Conservation (phyloP, 2,113 vertebrate genomes). For the Corapipo altera region DNA sequence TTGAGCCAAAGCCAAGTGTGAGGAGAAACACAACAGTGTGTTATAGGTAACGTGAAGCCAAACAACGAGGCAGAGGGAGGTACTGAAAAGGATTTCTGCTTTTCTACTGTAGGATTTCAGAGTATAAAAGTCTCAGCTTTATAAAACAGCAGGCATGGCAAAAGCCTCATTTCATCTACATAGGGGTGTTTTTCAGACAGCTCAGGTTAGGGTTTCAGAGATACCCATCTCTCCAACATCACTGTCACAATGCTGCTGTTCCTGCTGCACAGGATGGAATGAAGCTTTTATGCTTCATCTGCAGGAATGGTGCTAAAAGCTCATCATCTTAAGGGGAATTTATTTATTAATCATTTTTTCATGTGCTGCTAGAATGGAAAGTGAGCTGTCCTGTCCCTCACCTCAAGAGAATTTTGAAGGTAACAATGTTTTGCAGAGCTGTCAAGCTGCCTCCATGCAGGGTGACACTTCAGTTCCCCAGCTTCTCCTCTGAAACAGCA, state of each 20-base stretch:
- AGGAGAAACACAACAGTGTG: not conserved
- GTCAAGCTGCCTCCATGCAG: not conserved
- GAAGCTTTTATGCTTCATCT: not conserved
- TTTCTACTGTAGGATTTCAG: not conserved
- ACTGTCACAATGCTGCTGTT: not conserved
- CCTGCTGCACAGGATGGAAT: not conserved
- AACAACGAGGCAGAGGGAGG: not conserved
- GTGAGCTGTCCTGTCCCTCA: not conserved
- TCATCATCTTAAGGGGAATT: not conserved
- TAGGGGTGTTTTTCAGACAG: not conserved
- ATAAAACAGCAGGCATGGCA: not conserved
- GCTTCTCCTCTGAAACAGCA: not conserved
- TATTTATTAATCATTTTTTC: slow-evolving; percentile 15
- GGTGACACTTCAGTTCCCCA: not conserved
- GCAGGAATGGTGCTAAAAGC: not conserved
- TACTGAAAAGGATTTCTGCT: not conserved
- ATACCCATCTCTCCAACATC: not conserved
- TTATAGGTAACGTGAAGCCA: not conserved
- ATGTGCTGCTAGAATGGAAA: not conserved
- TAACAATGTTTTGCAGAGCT: not conserved
- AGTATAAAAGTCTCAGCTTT: not conserved
- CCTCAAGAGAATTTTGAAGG: not conserved
- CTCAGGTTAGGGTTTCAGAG: not conserved
- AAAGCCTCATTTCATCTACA: not conserved
- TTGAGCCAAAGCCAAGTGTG: not conserved